A percentile compares a stretch with the other conserved stretches of the same genome.
Conservation (phyloP, 2,113 vertebrate genomes). For the Echinops telfairi region DNA sequence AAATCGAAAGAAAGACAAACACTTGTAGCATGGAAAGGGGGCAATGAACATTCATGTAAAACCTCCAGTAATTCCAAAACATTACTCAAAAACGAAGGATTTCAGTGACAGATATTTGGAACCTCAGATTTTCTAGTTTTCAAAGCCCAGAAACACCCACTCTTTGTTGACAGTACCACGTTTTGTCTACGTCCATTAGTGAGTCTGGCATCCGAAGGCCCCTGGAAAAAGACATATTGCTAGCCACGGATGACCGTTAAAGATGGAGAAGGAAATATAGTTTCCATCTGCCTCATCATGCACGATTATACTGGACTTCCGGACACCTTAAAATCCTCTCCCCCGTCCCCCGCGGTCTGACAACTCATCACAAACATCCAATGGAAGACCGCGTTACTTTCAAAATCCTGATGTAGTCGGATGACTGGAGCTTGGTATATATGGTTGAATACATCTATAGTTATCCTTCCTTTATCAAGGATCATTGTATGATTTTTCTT, state of each 20-base stretch:
- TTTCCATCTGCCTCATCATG: neutral
- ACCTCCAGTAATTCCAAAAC: neutral
- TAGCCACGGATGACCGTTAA: neutral
- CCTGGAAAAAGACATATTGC: neutral
- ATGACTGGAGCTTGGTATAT: neutral
- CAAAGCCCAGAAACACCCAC: neutral
- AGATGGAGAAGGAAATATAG: neutral
- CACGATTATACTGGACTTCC: conserved; percentile 1
- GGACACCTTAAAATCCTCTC: conserved; percentile 15
- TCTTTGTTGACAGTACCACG: neutral
- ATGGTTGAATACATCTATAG: neutral
- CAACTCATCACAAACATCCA: neutral
- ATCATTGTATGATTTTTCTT: neutral
- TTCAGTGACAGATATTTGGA: neutral
- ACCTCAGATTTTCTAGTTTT: neutral
- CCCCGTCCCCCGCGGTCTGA: neutral
- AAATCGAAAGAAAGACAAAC: neutral
- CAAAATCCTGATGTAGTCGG: neutral
- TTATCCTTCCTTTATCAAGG: neutral
- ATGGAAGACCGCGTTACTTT: neutral
- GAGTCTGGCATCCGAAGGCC: neutral
- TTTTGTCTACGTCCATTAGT: neutral
- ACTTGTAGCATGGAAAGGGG: neutral
- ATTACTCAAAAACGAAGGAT: neutral
- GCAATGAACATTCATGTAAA: neutral